Percentiles rank a stretch among this genome's conserved stretches.
Evolutionary conservation across 2,797 vertebrate genomes (phyloP).

Genomic region (Malurus leucopterus): DNA sequence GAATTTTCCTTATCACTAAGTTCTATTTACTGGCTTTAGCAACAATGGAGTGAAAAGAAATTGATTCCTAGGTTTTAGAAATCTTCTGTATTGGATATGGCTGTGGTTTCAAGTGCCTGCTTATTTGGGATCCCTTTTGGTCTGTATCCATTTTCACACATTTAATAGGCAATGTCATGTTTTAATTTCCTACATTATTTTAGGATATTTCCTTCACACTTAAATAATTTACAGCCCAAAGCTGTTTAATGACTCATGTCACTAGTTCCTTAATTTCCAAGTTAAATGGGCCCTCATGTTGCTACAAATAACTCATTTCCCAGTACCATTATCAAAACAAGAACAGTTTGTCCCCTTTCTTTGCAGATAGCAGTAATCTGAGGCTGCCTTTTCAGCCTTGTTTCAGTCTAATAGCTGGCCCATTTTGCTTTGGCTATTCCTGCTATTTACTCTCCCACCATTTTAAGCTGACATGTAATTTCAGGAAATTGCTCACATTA

Average conservation of each 20-base stretch:
- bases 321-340: neutral
- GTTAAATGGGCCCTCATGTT: neutral
- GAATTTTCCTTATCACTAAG: neutral
- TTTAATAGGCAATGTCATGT: neutral
- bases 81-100: neutral
- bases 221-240: constrained; percentile 12
- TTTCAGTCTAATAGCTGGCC: neutral
- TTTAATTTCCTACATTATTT: neutral
- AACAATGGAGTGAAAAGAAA: neutral
- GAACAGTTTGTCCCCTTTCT: neutral
- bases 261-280: constrained; percentile 4
- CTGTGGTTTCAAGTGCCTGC: neutral
- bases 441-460: neutral
- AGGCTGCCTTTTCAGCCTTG: neutral
- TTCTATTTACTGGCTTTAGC: neutral
- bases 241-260: neutral
- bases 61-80: neutral
- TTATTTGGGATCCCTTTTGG: neutral
- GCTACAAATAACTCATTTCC: neutral
- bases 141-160: neutral
- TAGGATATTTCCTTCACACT: neutral
- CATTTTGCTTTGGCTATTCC: constrained; percentile 8
- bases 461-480: constrained; percentile 29
- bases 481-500: constrained; percentile 25
- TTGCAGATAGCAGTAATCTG: neutral